A percentile compares a stretch with the other conserved stretches of the same genome.
Evolutionary conservation across 2,113 vertebrate genomes (phyloP).

Genomic region (Dinomys branickii): DNA sequence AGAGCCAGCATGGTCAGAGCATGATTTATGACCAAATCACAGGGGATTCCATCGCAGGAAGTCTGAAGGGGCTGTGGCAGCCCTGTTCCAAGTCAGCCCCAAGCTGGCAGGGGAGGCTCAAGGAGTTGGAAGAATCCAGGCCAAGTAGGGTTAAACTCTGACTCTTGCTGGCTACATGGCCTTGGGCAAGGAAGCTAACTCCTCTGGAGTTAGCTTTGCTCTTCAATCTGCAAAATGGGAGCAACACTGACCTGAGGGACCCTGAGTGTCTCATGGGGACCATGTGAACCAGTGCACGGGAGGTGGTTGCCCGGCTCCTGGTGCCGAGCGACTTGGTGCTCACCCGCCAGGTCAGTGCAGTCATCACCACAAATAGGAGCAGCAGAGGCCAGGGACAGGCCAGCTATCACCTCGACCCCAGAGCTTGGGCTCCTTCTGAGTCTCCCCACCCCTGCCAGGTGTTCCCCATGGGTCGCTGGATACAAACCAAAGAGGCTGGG

Average conservation of each 20-base stretch:
- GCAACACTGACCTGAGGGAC: too few relatives aligned
- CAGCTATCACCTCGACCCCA: not conserved
- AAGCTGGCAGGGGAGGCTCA: not conserved
- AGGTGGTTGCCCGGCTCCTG: not conserved
- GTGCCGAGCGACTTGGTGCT: fast-evolving
- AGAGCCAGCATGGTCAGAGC: slow-evolving; percentile 54
- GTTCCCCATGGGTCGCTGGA: not conserved
- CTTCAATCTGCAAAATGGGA: not conserved
- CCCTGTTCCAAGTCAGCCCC: not conserved
- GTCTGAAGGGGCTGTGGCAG: not conserved
- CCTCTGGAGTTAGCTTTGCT: not conserved
- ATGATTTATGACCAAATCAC: slow-evolving; percentile 82
- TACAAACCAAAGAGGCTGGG: not conserved
- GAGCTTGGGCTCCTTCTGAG: not conserved
- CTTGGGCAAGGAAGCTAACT: not conserved
- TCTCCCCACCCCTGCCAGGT: fast-evolving
- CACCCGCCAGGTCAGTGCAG: not conserved
- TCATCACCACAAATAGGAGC: not conserved
- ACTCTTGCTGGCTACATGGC: not conserved
- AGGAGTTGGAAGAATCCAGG: not conserved
- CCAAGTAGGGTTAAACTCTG: not conserved
- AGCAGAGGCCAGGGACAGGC: not conserved
- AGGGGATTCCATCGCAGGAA: not conserved
- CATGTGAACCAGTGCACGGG: not conserved
- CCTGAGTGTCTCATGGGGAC: not conserved